Evolutionary conservation across 2,888 invertebrate species (phyloP).

Genomic region (Tribolium freemani): DNA sequence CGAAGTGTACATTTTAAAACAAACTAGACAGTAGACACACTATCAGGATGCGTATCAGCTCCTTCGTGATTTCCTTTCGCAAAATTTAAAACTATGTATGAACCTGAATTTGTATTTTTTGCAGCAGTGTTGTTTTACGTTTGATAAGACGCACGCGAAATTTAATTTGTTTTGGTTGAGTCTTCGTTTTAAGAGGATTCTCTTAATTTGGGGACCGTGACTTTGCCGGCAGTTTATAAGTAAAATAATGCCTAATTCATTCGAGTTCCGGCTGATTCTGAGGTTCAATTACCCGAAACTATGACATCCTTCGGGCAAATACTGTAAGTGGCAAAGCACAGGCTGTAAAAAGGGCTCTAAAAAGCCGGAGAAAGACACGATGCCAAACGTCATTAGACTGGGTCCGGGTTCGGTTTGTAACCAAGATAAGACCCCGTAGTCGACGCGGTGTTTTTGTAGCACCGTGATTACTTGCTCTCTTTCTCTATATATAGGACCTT

Average conservation of each 20-base stretch:
- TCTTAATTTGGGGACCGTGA: constrained; percentile 1
- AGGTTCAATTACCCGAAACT: constrained; percentile 33
- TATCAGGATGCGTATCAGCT: too few species aligned
- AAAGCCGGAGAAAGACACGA: constrained; percentile 46
- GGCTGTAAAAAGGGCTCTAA: constrained; percentile 47
- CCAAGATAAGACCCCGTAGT: constrained; percentile 18
- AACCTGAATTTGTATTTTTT: too few species aligned
- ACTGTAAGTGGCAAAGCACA: constrained; percentile 31
- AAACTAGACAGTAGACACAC: too few species aligned
- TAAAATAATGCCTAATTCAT: constrained; percentile 27
- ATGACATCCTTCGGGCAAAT: constrained; percentile 22
- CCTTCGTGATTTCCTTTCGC: too few species aligned
- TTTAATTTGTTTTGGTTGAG: background rate
- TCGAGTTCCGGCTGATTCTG: constrained; percentile 4
- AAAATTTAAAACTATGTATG: too few species aligned
- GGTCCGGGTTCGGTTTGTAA: constrained; percentile 16
- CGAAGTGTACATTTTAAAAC: too few species aligned
- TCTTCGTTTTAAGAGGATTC: background rate
- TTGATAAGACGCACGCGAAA: background rate
- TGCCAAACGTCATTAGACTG: constrained; percentile 47
- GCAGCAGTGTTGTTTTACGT: too few species aligned
- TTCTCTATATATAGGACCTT: constrained; percentile 13
- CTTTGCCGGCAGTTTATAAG: background rate
- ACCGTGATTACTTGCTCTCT: constrained; percentile 19
- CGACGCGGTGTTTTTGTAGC: constrained; percentile 25